These are phyloP conservation scores for Himalopsyche anomala DNA, from an alignment of 2,888 invertebrate species.

Conservation along the genomic window DNA sequence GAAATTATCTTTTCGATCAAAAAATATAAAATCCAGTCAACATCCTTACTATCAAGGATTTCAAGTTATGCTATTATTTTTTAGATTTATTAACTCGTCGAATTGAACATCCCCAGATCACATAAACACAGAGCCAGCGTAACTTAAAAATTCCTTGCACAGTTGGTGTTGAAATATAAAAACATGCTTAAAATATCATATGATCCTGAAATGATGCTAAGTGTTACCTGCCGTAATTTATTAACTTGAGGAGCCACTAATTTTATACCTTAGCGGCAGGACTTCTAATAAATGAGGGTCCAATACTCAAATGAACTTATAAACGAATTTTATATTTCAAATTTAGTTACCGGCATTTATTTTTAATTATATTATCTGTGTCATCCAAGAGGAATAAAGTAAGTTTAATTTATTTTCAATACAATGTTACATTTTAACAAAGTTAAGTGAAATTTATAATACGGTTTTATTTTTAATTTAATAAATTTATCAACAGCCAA, in stretches of 20 bases:
- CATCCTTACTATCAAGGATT: too few species aligned
- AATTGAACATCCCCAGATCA: constrained; percentile 38
- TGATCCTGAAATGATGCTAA: constrained; percentile 48
- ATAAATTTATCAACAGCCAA: too few species aligned
- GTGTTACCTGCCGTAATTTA: constrained; percentile 49
- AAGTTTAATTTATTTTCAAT: too few species aligned
- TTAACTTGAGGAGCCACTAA: constrained; percentile 50
- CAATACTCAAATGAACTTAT: constrained; percentile 29
- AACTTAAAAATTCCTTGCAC: constrained; percentile 57
- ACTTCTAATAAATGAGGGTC: constrained; percentile 47
- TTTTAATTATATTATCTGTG: constrained; percentile 22
- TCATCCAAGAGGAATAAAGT: too few species aligned
- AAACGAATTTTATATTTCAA: constrained; percentile 13
- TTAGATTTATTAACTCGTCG: background rate
- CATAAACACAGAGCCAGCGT: background rate
- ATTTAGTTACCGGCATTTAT: background rate
- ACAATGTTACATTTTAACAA: too few species aligned
- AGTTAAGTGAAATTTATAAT: too few species aligned
- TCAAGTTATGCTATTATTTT: background rate
- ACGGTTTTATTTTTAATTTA: too few species aligned
- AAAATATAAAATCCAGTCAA: too few species aligned
- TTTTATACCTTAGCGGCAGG: constrained; percentile 49
- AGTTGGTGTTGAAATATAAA: constrained; percentile 64
- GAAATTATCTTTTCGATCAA: too few species aligned
- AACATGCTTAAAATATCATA: constrained; percentile 48